Evolutionary conservation across 2,888 invertebrate species (phyloP).

Genomic region (Drosophila paramelanica): DNA sequence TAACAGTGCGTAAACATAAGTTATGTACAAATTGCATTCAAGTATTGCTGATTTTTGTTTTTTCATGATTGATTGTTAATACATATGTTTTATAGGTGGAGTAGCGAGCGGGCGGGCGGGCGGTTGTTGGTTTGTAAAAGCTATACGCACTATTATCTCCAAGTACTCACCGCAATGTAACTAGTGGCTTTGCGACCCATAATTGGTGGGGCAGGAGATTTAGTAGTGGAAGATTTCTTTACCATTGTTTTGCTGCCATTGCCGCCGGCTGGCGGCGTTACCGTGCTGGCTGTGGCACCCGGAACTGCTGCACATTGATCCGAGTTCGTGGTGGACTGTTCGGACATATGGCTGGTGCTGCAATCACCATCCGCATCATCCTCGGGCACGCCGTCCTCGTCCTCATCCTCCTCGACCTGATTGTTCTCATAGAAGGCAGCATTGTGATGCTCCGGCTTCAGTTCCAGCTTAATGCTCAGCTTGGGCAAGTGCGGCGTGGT

Average conservation of each 20-base stretch:
- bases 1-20: slow-evolving; percentile 74
- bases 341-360: slow-evolving; percentile 80
- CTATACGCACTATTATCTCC: slow-evolving; percentile 76
- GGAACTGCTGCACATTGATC: slow-evolving; percentile 39
- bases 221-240: slow-evolving; percentile 83
- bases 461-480: slow-evolving; percentile 83
- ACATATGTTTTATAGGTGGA: slow-evolving; percentile 22
- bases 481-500: slow-evolving; percentile 83
- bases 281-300: slow-evolving; percentile 26
- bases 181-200: slow-evolving; percentile 88
- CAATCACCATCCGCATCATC: slow-evolving; percentile 76
- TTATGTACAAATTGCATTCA: slow-evolving; percentile 61
- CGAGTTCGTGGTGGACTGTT: slow-evolving; percentile 66
- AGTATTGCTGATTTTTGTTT: slow-evolving; percentile 14
- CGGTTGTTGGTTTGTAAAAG: slow-evolving; percentile 61
- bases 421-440: slow-evolving; percentile 81
- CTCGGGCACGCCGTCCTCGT: slow-evolving; percentile 75
- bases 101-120: slow-evolving; percentile 33
- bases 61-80: slow-evolving; percentile 38
- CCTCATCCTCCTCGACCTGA: slow-evolving; percentile 78
- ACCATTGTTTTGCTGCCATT: slow-evolving; percentile 66
- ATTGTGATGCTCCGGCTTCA: slow-evolving; percentile 84
- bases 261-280: slow-evolving; percentile 40
- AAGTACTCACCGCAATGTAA: slow-evolving; percentile 87
- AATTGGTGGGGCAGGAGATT: slow-evolving; percentile 85